Base-by-base conservation (phyloP, 2,888 invertebrate genomes). In the Andrena bicolor region DNA sequence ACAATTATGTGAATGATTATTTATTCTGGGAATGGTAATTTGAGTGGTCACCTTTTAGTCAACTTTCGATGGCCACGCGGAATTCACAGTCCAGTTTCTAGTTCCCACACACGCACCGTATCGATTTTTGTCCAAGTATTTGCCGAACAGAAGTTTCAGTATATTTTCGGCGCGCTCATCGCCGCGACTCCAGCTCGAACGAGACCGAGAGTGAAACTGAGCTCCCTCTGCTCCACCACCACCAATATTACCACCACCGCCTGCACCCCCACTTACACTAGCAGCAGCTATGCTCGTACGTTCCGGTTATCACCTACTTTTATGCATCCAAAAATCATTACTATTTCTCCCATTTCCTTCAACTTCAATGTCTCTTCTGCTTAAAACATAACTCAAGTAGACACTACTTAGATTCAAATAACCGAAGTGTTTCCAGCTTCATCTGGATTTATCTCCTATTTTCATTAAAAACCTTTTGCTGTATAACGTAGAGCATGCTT, bases 121-220 rank as follows among this genome's bases (percentile, higher is more conserved):
- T 76, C 32, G 76, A 76, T 63, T 49, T 60, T 30, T 23, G n/a
- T 13, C 41, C 13, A 41, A 41, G 41, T 56, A 30, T 51, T 41
- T 60, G 7, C 61, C 28, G n/a, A 30, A 68, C 64, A 71, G 71
- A 61, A 60, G 58, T 51, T 32, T 65, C n/a, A 49, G 35, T 8
- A 51, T 48, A 72, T 66, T 77, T 84, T 41, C 41, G 56, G 16
- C 53, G 35, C 68, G 72, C 41, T 80, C 77, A 74, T 78, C 68
- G 69, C 73, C 72, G 78, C 56, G 78, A 83, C 85, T 86, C 86
- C 82, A 83, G 65, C 73, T 76, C 76, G 82, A 82, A 84, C 78
- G 82, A 85, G 80, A 79, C 85, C 80, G 83, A 74, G 76, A 88
- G 61, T 72, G 79, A 74, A 71, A 89, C 90, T 90, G 85, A 89